Conservation (phyloP, 1,140 invertebrate species). For the Oreohelix idahoensis region DNA sequence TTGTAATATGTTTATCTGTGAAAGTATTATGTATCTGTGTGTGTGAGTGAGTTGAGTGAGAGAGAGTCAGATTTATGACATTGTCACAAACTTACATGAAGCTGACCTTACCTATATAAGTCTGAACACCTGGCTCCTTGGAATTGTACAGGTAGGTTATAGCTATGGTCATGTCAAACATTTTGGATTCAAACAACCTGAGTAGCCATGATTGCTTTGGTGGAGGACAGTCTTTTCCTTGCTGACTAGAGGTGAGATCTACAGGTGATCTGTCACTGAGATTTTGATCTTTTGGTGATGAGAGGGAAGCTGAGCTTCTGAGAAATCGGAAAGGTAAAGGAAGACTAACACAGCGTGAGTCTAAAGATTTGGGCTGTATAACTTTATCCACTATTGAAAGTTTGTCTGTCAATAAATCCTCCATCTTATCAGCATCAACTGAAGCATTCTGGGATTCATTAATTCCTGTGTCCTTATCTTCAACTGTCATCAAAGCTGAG, state of each 20-base stretch:
- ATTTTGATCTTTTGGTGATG: conserved; percentile 29
- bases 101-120: conserved; percentile 84
- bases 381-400: not conserved
- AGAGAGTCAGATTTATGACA: too few species aligned
- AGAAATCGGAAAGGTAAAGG: conserved; percentile 29
- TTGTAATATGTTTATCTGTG: too few species aligned
- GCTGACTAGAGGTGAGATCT: not conserved
- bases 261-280: conserved; percentile 28
- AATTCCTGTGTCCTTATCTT: not conserved
- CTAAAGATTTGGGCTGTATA: not conserved
- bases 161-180: conserved; percentile 98
- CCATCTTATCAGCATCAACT: not conserved
- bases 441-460: conserved; percentile 26
- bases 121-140: conserved; percentile 97
- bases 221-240: conserved; percentile 40
- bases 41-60: too few species aligned
- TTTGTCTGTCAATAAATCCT: not conserved
- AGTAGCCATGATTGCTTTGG: conserved; percentile 80
- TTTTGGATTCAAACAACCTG: conserved; percentile 94
- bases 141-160: conserved; percentile 98
- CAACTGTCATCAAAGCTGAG: not conserved
- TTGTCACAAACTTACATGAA: not conserved
- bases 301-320: not conserved
- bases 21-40: too few species aligned
- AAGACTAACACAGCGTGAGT: conserved; percentile 28